Percentiles rank a stretch among this genome's conserved stretches.
Evolutionary conservation across 2,888 invertebrate genomes (phyloP).

Genomic region (Dasysyrphus albostriatus): DNA sequence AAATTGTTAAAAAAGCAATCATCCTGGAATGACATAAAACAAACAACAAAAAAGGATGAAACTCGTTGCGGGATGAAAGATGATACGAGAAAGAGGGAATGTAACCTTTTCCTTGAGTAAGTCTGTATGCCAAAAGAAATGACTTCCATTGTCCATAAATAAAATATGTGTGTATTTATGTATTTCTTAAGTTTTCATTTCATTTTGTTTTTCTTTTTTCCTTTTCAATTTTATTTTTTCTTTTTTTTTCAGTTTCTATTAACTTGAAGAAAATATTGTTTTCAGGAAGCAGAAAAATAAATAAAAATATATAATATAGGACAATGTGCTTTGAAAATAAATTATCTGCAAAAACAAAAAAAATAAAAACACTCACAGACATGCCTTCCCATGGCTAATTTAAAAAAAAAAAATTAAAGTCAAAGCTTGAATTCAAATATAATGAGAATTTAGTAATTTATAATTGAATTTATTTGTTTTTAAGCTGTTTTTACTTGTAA

Average conservation of each 20-base stretch:
- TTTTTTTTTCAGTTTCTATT: constrained; percentile 28
- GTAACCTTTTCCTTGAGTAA: constrained; percentile 28
- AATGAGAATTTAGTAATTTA: no score
- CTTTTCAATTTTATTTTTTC: constrained; percentile 16
- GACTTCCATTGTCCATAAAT: constrained; percentile 67
- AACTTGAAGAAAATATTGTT: constrained; percentile 34
- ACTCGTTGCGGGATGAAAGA: constrained; percentile 42
- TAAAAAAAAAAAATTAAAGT: background rate
- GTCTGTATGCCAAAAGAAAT: constrained; percentile 23
- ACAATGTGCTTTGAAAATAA: constrained; percentile 34
- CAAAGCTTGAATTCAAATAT: no score
- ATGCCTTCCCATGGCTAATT: background rate
- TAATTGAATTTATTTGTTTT: constrained; percentile 7
- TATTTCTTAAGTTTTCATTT: constrained; percentile 52
- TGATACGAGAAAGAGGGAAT: constrained; percentile 39
- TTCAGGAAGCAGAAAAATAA: constrained; percentile 29
- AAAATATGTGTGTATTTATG: constrained; percentile 43
- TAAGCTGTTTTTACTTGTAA: background rate
- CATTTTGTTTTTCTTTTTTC: constrained; percentile 38
- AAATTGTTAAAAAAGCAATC: constrained; percentile 67
- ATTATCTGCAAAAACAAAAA: background rate
- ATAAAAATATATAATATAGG: constrained; percentile 7
- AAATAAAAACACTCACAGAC: background rate
- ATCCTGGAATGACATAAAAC: constrained; percentile 51
- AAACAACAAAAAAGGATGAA: constrained; percentile 42